Conservation (phyloP, 35 echinoderm and acorn worm genomes). For the Lytechinus variegatus region DNA sequence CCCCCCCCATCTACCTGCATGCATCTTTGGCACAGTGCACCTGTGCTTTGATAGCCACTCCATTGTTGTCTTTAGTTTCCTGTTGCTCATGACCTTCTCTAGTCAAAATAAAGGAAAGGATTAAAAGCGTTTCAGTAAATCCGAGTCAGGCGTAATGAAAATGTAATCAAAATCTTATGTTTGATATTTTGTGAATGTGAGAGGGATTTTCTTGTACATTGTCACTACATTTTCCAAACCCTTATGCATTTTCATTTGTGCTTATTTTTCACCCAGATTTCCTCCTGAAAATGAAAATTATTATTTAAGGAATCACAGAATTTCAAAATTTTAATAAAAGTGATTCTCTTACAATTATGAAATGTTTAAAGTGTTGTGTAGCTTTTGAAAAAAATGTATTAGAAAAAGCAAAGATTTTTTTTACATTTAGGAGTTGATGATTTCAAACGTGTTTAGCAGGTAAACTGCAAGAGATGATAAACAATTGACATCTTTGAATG, state of each 20-base stretch:
- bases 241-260: background rate
- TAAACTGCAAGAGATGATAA: background rate
- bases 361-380: background rate
- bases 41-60: conserved; percentile 1
- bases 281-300: background rate
- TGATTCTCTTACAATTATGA: background rate
- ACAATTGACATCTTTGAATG: background rate
- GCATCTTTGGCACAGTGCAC: background rate
- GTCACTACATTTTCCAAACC: background rate
- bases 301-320: too few relatives aligned
- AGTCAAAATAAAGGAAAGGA: background rate
- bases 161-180: background rate
- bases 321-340: too few relatives aligned
- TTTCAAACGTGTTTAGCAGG: too few relatives aligned
- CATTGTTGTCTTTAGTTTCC: background rate
- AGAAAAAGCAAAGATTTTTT: too few relatives aligned
- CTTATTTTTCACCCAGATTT: background rate
- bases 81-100: background rate
- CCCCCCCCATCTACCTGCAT: background rate
- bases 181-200: background rate
- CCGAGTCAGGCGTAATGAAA: background rate
- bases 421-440: too few relatives aligned
- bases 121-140: background rate
- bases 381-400: background rate
- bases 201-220: background rate